Evolutionary conservation across 2,113 vertebrate genomes (phyloP), one percentile per base, ranked within the genome.

Genomic region (Brienomyrus brachyistius): DNA sequence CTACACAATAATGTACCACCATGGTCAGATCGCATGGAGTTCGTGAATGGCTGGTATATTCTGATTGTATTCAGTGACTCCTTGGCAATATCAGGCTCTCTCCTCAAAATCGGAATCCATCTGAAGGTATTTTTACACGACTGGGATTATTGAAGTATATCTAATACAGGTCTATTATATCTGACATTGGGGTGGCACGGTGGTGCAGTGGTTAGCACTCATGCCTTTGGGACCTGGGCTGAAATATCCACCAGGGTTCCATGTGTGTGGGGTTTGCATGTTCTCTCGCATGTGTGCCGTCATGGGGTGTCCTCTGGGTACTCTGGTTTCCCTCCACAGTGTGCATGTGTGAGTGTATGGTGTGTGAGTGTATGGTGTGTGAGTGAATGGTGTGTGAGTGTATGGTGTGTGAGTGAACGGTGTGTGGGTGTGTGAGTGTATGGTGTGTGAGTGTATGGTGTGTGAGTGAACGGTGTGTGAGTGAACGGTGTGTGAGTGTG

Each of bases 41-140:
- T 99, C 94, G 96, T 99, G 91, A 98, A 98, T 0, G 97, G 97
- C 82, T 99, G 98, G 98, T 98, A 98, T 90, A 97, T 99, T 91
- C 94, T 98, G 88, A 97, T 98, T 92, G 96, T 99, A 1, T 54
- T 97, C 88, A 98, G 97, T 0, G 98, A 99, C 91, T 93, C 96
- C 1, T 90, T 99, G 90, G 97, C 97, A 87, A 95, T 99, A 54
- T 91, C 93, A 91, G 98, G 98, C 86, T 98, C 98, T 6, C 93
- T 94, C 43, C 94, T 99, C 83, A 99, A 99, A 94, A 98, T 99
- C 93, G 97, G 97, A 93, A 99, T 99, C 91, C 97, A 98, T 92
- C 96, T 96, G 59, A 99, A 99, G 97, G 98, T 97, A 31, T 48
- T 89, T 95, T 74, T 89, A 87, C 19, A 9, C 7, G 15, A 3